Conservation (phyloP, 2,888 invertebrate species). For the Melinopterus prodromus region DNA sequence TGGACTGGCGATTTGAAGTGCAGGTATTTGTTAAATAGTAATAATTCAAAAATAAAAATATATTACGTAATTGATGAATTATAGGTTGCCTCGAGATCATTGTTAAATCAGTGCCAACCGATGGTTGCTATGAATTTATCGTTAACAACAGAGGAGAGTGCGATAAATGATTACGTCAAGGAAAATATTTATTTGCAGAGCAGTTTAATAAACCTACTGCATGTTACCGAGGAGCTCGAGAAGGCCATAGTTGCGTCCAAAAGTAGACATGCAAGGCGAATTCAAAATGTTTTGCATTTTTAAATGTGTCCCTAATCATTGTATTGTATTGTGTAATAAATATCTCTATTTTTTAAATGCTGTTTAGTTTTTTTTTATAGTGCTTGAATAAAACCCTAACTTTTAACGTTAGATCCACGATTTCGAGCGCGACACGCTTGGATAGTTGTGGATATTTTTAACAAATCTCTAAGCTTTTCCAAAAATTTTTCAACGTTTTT, state of each 20-base stretch:
- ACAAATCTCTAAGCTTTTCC: too few species aligned
- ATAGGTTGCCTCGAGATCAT: conserved; percentile 67
- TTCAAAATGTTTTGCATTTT: conserved; percentile 52
- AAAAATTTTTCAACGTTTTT: too few species aligned
- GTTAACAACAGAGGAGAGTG: conserved; percentile 53
- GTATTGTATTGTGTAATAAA: not conserved
- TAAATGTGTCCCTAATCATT: not conserved
- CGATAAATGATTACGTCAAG: conserved; percentile 50
- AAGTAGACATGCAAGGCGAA: conserved; percentile 60
- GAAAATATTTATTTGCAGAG: conserved; percentile 64
- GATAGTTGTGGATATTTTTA: too few species aligned
- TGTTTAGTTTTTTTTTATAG: not conserved
- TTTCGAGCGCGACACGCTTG: too few species aligned
- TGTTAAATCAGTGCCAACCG: conserved; percentile 67
- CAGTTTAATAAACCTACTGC: conserved; percentile 69
- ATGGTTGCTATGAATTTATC: conserved; percentile 67
- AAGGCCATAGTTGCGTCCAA: conserved; percentile 69
- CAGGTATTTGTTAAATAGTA: conserved; percentile 57
- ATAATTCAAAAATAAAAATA: not conserved
- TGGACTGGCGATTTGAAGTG: conserved; percentile 74
- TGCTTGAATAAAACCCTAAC: too few species aligned
- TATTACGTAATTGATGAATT: conserved; percentile 38
- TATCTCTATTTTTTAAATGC: not conserved
- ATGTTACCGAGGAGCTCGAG: conserved; percentile 70
- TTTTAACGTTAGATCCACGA: too few species aligned